A percentile compares a stretch with the other conserved stretches of the same genome.
phyloP scores from a whole-genome alignment of 2,797 vertebrate genomes.

The Melanotaenia boesemani region DNA sequence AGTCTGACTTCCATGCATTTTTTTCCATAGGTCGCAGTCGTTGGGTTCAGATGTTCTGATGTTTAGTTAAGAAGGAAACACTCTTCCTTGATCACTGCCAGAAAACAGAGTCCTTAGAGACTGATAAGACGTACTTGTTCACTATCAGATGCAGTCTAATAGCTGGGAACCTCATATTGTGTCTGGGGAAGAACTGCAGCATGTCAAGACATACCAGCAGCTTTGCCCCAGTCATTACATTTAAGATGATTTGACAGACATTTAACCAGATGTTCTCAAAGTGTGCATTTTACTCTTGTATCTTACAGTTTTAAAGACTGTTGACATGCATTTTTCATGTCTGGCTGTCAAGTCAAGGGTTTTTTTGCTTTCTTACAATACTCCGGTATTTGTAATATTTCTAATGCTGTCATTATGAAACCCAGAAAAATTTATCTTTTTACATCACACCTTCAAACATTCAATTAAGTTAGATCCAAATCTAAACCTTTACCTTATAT shows the following conservation, averaged over 20 bases:
- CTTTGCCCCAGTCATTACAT: slow-evolving; percentile 14
- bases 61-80: slow-evolving; percentile 40
- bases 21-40: slow-evolving; percentile 12
- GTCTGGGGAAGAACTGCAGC: slow-evolving; percentile 44
- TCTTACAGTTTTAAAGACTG: not conserved
- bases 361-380: not conserved
- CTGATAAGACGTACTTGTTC: slow-evolving; percentile 58
- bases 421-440: not conserved
- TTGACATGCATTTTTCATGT: not conserved
- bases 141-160: slow-evolving; percentile 71
- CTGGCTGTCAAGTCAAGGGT: not conserved
- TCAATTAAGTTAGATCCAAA: not conserved
- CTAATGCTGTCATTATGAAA: too few species aligned
- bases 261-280: not conserved
- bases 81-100: slow-evolving; percentile 51
- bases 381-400: too few species aligned
- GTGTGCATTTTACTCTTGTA: not conserved
- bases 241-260: slow-evolving; percentile 2
- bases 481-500: not conserved
- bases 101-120: slow-evolving; percentile 27
- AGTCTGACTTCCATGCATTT: slow-evolving; percentile 34
- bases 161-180: slow-evolving; percentile 58
- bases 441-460: not conserved
- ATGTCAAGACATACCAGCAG: slow-evolving; percentile 42
- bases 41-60: slow-evolving; percentile 7